Evolutionary conservation across 2,113 vertebrate genomes (phyloP).

Genomic region (Dendrocopos noguchii): DNA sequence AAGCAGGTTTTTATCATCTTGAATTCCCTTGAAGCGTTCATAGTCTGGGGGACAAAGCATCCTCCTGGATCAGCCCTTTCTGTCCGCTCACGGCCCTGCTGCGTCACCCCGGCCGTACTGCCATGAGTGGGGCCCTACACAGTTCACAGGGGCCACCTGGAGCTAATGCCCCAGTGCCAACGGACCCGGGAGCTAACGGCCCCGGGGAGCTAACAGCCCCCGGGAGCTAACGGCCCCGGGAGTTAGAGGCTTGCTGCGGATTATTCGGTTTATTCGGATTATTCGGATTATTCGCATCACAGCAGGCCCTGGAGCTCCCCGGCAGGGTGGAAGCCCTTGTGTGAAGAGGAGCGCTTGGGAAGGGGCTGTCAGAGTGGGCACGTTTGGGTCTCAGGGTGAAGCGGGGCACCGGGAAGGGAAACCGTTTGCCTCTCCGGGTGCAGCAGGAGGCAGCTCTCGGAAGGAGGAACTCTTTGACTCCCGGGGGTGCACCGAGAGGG

Average conservation of each 20-base stretch:
- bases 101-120: neutral
- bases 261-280: neutral
- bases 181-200: no score
- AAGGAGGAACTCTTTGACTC: no score
- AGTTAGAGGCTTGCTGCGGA: neutral
- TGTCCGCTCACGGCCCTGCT: rapidly evolving
- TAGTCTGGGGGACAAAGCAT: neutral
- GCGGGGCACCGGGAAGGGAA: no score
- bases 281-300: neutral
- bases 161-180: neutral
- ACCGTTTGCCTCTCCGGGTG: no score
- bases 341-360: neutral
- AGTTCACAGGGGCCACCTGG: rapidly evolving
- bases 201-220: neutral
- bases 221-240: neutral
- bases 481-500: neutral
- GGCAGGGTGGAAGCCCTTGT: neutral
- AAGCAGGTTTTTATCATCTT: rapidly evolving
- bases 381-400: no score
- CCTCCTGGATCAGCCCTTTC: rapidly evolving
- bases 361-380: neutral
- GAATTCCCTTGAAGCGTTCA: rapidly evolving
- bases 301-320: neutral
- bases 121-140: rapidly evolving
- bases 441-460: no score